Percentiles rank a stretch among this genome's conserved stretches.
phyloP scores from a whole-genome alignment of 2,797 vertebrate genomes.

The Anableps anableps region DNA sequence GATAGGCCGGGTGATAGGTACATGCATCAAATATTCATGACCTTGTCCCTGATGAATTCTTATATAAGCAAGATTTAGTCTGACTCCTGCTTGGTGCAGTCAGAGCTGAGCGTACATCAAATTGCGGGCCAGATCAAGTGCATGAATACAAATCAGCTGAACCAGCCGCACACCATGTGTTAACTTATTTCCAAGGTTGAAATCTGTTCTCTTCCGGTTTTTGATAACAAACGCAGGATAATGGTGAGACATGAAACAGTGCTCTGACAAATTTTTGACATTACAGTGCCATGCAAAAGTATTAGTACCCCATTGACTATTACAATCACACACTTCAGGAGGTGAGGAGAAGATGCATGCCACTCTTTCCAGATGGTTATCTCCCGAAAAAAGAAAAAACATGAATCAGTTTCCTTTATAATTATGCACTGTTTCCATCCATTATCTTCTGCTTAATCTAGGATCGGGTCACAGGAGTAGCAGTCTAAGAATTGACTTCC shows the following conservation, averaged over 20 bases:
- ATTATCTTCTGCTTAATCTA: too few species aligned
- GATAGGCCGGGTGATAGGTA: conserved; percentile 26
- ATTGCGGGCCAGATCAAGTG: conserved; percentile 19
- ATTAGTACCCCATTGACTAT: background rate
- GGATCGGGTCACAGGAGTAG: too few species aligned
- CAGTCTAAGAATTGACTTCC: too few species aligned
- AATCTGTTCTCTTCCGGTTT: conserved; percentile 16
- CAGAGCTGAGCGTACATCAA: conserved; percentile 48
- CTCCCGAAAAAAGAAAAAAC: background rate
- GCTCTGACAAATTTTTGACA: background rate
- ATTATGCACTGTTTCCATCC: too few species aligned
- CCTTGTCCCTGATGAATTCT: conserved; percentile 40
- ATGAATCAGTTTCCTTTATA: background rate
- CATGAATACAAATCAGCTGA: conserved; percentile 52
- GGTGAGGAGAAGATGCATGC: background rate
- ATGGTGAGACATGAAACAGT: background rate
- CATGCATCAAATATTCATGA: conserved; percentile 63
- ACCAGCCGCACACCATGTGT: background rate
- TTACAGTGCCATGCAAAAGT: background rate
- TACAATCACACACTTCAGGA: background rate
- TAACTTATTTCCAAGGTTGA: conserved; percentile 33
- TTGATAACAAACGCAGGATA: conserved; percentile 9
- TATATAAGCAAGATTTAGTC: conserved; percentile 32
- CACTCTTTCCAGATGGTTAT: background rate
- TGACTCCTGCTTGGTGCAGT: conserved; percentile 22